Base-by-base conservation (phyloP, 2,113 vertebrate genomes). In the Colistium nudipinnis region DNA sequence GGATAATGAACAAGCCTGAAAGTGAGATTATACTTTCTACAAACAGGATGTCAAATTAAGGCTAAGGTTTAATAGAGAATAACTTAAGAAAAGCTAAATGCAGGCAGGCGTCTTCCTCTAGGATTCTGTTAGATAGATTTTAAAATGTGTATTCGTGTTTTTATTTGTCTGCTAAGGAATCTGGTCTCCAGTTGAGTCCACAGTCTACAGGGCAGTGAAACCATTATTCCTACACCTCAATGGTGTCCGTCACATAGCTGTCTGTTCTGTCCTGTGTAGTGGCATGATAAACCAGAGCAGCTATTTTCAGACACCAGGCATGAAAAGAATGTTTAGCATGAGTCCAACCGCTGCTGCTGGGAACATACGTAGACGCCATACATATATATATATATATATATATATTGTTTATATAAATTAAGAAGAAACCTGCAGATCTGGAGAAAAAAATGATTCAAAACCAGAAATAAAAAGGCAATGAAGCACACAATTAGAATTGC, bases 281-380 rank as follows among this genome's bases (percentile, higher is more conserved):
- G 28, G 2, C 0, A 9, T 12, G 44, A n/a, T 16, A 22, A 64
- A 11, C 48, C 47, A 54, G 25, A 49, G 2, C 3, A 51, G 81
- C 80, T 87, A 87, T 87, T 89, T 86, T 85, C 72, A 85, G 87
- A 84, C 70, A 60, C 38, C 56, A 63, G 81, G 62, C 73, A 83
- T 75, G 75, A 79, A 6, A 68, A 57, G 82, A 85, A 84, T 87
- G 70, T 84, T 56, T 9, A 62, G 36, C 61, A 53, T 6, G 25
- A 54, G 51, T 54, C 38, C 33, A 10, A 7, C 44, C 24, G 45
- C 45, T 72, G 16, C 56, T 19, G 20, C 7, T 20, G 3, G 25
- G 25, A 20, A 31, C 70, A n/a, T 31, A 28, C 43, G 7, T 13
- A 7, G 14, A n/a, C 38, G 12, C 19, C 13, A 25, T 10, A 54